Conservation (phyloP, 30 jellyfish, hydroid and myxozoan species). For the Cassiopea xamachana region DNA sequence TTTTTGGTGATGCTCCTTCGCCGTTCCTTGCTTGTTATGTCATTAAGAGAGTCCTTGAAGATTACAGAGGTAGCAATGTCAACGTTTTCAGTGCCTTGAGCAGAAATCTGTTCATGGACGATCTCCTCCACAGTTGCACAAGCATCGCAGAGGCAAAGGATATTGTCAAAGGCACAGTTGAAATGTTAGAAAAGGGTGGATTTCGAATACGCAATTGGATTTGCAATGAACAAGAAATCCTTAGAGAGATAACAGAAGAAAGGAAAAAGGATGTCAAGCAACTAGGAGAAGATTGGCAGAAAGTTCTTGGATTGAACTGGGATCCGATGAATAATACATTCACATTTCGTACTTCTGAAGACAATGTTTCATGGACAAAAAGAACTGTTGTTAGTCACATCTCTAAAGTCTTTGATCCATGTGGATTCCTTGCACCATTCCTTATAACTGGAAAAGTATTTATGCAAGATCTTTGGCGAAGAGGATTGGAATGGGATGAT, state of each 20-base stretch:
- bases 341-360: slow-evolving; percentile 61
- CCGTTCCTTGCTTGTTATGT: slow-evolving; percentile 49
- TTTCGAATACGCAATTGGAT: slow-evolving; percentile 54
- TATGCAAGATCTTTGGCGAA: slow-evolving; percentile 47
- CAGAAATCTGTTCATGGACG: slow-evolving; percentile 54
- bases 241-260: slow-evolving; percentile 49
- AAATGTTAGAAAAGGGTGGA: slow-evolving; percentile 44
- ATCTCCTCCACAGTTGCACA: slow-evolving; percentile 59
- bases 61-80: slow-evolving; percentile 22
- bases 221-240: slow-evolving; percentile 30
- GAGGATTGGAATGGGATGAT: slow-evolving; percentile 64
- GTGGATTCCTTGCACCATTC: slow-evolving; percentile 59
- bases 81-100: slow-evolving; percentile 23
- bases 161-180: slow-evolving; percentile 49
- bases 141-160: slow-evolving; percentile 54
- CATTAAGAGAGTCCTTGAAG: slow-evolving; percentile 54
- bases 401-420: slow-evolving; percentile 64
- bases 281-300: slow-evolving; percentile 53
- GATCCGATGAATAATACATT: slow-evolving; percentile 26
- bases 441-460: slow-evolving; percentile 22
- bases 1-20: slow-evolving; percentile 55
- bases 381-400: slow-evolving; percentile 37
- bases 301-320: slow-evolving; percentile 41
- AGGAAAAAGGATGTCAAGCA: slow-evolving; percentile 42
- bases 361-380: slow-evolving; percentile 48